A percentile compares a stretch with the other conserved stretches of the same genome.
Conservation (phyloP, 2,888 invertebrate species). For the Noctua janthe region DNA sequence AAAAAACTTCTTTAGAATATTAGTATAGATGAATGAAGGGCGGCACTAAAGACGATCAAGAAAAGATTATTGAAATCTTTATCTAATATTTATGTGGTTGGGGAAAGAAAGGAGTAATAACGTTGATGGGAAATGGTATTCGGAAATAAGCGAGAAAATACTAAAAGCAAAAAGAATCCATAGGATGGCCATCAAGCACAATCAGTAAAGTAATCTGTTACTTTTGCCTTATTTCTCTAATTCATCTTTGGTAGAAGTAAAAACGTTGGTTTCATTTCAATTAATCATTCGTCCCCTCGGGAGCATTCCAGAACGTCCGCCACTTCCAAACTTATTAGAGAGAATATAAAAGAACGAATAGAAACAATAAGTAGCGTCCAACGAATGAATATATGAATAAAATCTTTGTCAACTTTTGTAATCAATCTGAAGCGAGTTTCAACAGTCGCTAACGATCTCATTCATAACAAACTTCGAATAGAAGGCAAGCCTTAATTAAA, state of each 20-base stretch:
- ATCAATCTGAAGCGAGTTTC: slow-evolving; percentile 67
- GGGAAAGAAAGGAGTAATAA: slow-evolving; percentile 4
- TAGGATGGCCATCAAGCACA: slow-evolving; percentile 57
- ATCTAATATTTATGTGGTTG: slow-evolving; percentile 7
- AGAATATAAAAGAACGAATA: slow-evolving; percentile 64
- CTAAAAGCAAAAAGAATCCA: slow-evolving; percentile 59
- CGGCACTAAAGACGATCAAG: not conserved
- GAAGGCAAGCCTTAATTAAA: slow-evolving; percentile 74
- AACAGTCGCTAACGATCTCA: slow-evolving; percentile 67
- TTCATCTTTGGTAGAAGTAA: slow-evolving; percentile 62
- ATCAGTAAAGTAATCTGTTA: slow-evolving; percentile 60
- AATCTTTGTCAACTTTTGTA: slow-evolving; percentile 70
- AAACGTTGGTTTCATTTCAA: slow-evolving; percentile 62
- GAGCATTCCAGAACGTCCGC: slow-evolving; percentile 57
- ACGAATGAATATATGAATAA: slow-evolving; percentile 70
- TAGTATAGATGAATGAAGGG: too few relatives aligned
- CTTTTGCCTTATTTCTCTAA: slow-evolving; percentile 59
- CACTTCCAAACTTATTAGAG: slow-evolving; percentile 68
- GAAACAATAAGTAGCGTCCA: slow-evolving; percentile 67
- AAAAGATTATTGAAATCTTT: not conserved
- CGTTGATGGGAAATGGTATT: slow-evolving; percentile 16
- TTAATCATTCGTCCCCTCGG: slow-evolving; percentile 65
- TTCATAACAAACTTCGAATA: slow-evolving; percentile 67
- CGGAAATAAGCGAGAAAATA: slow-evolving; percentile 29
- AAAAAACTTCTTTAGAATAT: too few relatives aligned